Base-by-base conservation (phyloP, 2,888 invertebrate species). In the Polydrusus tereticollis region DNA sequence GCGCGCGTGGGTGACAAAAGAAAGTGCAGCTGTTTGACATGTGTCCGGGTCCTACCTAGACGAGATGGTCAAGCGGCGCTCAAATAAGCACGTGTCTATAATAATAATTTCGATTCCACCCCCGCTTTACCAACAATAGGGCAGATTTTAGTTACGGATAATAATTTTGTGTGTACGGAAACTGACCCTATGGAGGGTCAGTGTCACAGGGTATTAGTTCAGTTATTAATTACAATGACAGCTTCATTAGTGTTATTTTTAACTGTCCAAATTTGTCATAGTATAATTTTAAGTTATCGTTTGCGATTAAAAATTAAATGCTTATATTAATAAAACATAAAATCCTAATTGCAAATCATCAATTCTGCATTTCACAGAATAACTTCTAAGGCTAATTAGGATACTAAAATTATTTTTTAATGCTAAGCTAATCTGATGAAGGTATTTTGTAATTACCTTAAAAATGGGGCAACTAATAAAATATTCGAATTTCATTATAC, bases 61-160 rank as follows among this genome's bases (percentile, higher is more conserved):
- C 80, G 82, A 80, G 82, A 81, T 81, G 82, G 83, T 80, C 83
- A 82, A 79, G 80, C 82, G 82, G 77, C 80, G 60, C 62, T 68
- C 71, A 69, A 72, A 71, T 68, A 59, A 68, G 79, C 82, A 81
- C 82, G 80, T 79, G 81, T 78, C 75, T 29, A 20, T 58, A 66
- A 72, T 72, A 75, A 75, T 75, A 75, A 75, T 70, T 68, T 43
- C 82, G 80, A 79, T 79, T 77, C 79, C 84, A 82, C 83, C 83
- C 82, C 83, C 84, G 82, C 82, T 78, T 78, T 78, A 75, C 33
- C 70, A 69, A 81, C 82, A 82, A 82, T 81, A 81, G 83, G 79
- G 80, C 78, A 78, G 82, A 81, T 81, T 84, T 85, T 85, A 85
- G 85, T 85, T 85, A 83, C 85, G 85, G 84, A 83, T 85, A 84